Base-by-base conservation (phyloP, 1,140 invertebrate genomes). In the Drosophila parvula region DNA sequence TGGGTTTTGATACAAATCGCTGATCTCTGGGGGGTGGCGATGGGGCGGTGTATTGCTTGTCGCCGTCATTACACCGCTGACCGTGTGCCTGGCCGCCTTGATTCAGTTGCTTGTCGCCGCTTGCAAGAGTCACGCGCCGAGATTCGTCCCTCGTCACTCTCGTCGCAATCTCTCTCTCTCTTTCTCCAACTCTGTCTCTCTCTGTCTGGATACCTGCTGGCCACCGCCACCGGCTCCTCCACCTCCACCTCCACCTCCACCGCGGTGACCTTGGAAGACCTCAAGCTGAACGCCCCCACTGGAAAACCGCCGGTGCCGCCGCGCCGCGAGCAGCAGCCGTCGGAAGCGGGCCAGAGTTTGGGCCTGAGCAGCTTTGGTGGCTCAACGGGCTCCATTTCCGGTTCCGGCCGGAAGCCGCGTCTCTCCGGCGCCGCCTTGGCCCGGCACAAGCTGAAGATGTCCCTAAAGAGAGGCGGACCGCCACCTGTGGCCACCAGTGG, bases 401-500 rank as follows among this genome's bases (percentile, higher is more conserved):
- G 65, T 22, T 57, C 74, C 68, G 57, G 16, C 41, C 61, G 68
- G 50, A 57, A 69, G 32, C 50, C 63, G 40, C 85, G 90, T 61
- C 47, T 90, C 9, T 84, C 85, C n/a, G 76, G 78, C 38, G 90
- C 71, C 3, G 82, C 86, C 27, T 36, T 85, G 27, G 77, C 68
- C 60, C 78, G 90, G 5, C 90, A 90, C 16, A 74, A 81, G 55
- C 60, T 91, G 50, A 91, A 90, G 71, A 91, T 91, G 90, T 91
- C 90, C 18, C 73, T 91, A 5, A 91, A 91, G 32, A 60, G 76
- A 3, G 90, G 82, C 18, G 90, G 90, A 18, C 90, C 90, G 40
- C 90, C 90, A 30, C 90, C 90, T 10, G 75, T 90, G 10, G 68
- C 78, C 1, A 80, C 76, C 9, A 79, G 86, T 27, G 90, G 90